A percentile compares a stretch with the other conserved stretches of the same genome.
These are phyloP conservation scores for Hypercompe scribonia DNA, from an alignment of 2,888 invertebrate genomes.

Conservation along the genomic window DNA sequence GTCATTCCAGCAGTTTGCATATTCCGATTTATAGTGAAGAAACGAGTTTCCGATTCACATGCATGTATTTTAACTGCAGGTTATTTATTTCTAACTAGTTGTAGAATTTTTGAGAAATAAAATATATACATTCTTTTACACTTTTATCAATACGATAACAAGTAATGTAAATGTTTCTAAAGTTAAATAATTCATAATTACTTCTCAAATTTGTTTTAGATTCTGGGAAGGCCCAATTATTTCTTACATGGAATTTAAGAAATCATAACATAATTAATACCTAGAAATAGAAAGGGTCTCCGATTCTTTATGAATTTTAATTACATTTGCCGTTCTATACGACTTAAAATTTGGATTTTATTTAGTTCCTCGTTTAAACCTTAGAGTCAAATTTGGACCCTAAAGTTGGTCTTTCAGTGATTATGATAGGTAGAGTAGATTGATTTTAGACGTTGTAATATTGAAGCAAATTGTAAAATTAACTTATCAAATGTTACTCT, in stretches of 20 bases:
- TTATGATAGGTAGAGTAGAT: not conserved
- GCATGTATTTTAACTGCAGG: not conserved
- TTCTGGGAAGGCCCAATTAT: not conserved
- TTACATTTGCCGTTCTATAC: not conserved
- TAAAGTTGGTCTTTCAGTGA: not conserved
- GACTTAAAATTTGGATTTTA: not conserved
- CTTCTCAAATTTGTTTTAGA: conserved; percentile 23
- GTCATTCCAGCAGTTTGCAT: conserved; percentile 70
- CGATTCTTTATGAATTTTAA: not conserved
- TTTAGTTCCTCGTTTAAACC: not conserved
- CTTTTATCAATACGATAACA: not conserved
- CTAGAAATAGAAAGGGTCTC: not conserved
- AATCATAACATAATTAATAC: not conserved
- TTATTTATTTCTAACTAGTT: not conserved
- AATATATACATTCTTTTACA: not conserved
- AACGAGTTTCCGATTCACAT: conserved; percentile 40
- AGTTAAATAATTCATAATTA: conserved; percentile 15
- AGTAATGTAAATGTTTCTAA: not conserved
- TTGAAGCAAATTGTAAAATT: not conserved
- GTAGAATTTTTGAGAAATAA: not conserved
- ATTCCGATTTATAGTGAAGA: conserved; percentile 61
- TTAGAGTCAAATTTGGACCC: not conserved
- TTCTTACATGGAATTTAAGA: not conserved
- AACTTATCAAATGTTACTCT: not conserved
- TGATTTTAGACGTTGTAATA: not conserved